phyloP scores from a whole-genome alignment of 2,888 invertebrate genomes.

The Acanthosoma haemorrhoidale region DNA sequence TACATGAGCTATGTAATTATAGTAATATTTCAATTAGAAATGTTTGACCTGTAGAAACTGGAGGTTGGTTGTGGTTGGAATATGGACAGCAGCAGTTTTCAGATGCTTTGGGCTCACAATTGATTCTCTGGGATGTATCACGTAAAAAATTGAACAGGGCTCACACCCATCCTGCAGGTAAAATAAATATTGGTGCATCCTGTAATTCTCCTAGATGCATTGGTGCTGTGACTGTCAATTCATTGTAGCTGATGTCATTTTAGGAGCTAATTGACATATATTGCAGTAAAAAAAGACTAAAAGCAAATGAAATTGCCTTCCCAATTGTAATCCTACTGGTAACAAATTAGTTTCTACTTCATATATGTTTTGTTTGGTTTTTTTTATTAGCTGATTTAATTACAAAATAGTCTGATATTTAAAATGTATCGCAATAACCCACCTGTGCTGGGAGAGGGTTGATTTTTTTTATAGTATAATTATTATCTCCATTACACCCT shows the following conservation, averaged over 20 bases:
- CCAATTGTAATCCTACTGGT: too few relatives aligned
- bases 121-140: background rate
- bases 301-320: background rate
- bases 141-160: background rate
- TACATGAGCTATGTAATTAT: too few relatives aligned
- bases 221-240: background rate
- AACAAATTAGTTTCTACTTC: too few relatives aligned
- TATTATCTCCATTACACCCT: too few relatives aligned
- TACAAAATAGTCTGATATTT: too few relatives aligned
- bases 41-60: background rate
- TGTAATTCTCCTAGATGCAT: background rate
- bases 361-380: background rate
- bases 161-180: background rate
- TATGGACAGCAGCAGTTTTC: background rate
- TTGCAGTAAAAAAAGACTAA: background rate
- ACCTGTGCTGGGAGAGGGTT: too few relatives aligned
- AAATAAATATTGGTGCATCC: background rate
- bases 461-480: too few relatives aligned
- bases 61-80: conserved; percentile 6
- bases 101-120: background rate
- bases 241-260: background rate
- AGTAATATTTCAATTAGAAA: conserved; percentile 54
- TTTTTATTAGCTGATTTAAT: background rate
- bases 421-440: too few relatives aligned
- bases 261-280: background rate